Base-by-base conservation (phyloP, 2,888 invertebrate species). In the Zhengitettix transpicula region DNA sequence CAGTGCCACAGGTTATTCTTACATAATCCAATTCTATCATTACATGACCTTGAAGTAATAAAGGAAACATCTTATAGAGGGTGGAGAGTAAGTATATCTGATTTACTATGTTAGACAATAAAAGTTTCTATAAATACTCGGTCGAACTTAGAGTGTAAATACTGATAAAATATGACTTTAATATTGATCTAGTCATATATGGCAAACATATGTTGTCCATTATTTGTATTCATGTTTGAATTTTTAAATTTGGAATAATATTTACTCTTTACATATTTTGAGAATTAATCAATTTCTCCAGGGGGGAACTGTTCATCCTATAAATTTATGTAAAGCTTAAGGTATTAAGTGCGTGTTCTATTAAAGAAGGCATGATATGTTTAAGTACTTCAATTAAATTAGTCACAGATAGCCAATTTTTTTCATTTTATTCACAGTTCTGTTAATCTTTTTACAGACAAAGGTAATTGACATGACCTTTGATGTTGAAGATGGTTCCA, bases 1-100 rank as follows among this genome's bases (percentile, higher is more conserved):
- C 95, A 97, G 76, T 84, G 84, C 58, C 91, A 93, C 72, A 83
- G 98, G 17, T 78, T 99, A 69, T 93, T 96, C 80, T 77, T 99
- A 64, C 84, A 87, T 60, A 92, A 98, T 76, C 99, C 99, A 1
- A 89, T 99, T 63, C 77, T 99, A 60, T 96, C 97, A 14, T 80
- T 98, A 66, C 79, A 84, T 40, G 98, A 99, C 73, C 77, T 96
- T 66, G 86, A 90, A 70, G 87, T 96, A 11, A 76, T 99, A 58
- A 92, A 91, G 70, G 77, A 82, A 47, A 91, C 88, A 28, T 83
- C 77, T 42, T 87, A 91, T 72, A 84, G 92, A 41, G 89, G 88
- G 14, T 98, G 97, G 98, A 87, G 78, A 77, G 79, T 78, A 41
- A 40, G 14, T 28, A 28, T 28, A 28, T 28, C 7, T 28, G 28